Evolutionary conservation across 2,888 invertebrate genomes (phyloP).

Genomic region (Cheilosia impressa): DNA sequence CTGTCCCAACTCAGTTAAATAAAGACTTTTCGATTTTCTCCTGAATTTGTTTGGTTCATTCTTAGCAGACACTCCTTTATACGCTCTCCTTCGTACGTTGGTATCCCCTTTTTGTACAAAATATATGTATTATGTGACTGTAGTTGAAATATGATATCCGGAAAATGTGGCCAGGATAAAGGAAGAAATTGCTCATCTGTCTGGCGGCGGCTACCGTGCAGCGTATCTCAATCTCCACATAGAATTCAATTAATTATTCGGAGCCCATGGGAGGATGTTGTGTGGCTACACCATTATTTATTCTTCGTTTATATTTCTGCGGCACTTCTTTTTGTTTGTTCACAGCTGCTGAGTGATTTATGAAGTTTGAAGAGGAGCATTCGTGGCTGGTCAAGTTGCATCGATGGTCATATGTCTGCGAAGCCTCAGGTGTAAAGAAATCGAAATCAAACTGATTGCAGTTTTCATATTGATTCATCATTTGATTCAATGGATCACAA

Average conservation of each 20-base stretch:
- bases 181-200: slow-evolving; percentile 1
- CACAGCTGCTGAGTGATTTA: slow-evolving; percentile 50
- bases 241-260: slow-evolving; percentile 67
- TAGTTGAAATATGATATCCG: not conserved
- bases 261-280: slow-evolving; percentile 32
- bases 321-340: slow-evolving; percentile 35
- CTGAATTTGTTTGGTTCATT: not conserved
- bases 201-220: not conserved
- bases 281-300: slow-evolving; percentile 47
- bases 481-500: no score
- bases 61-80: not conserved
- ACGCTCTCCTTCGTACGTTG: not conserved
- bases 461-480: no score
- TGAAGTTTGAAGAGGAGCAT: slow-evolving; percentile 11
- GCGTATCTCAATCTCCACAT: slow-evolving; percentile 33
- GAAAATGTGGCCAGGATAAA: not conserved
- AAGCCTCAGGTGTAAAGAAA: no score
- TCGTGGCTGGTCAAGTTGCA: not conserved
- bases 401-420: no score
- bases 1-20: slow-evolving; percentile 44
- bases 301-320: slow-evolving; percentile 54
- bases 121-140: not conserved
- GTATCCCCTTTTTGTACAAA: not conserved
- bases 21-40: slow-evolving; percentile 15
- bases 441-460: no score